Conservation (phyloP, 1,140 invertebrate genomes). For the Drosophila rhopaloa region DNA sequence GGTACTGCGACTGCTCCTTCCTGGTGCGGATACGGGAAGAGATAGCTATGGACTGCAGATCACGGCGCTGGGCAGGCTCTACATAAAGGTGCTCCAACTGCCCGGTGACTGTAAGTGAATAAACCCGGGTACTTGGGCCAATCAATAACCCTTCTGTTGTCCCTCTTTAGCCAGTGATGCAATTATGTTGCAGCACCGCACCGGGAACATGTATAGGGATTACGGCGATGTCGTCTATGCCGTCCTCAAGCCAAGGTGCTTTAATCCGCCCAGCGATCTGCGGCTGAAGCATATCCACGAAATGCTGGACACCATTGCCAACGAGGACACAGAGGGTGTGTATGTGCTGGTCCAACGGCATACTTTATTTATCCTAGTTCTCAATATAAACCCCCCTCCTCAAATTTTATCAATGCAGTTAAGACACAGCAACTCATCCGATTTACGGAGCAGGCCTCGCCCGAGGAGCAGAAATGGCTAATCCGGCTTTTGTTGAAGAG, state of each 20-base stretch:
- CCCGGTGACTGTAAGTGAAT: conserved; percentile 85
- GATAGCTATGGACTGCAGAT: conserved; percentile 89
- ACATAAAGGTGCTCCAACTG: conserved; percentile 89
- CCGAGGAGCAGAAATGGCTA: conserved; percentile 94
- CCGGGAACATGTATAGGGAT: conserved; percentile 86
- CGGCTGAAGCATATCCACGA: conserved; percentile 89
- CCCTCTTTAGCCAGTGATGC: conserved; percentile 86
- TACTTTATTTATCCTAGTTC: too few species aligned
- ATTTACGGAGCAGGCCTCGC: conserved; percentile 87
- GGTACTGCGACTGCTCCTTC: conserved; percentile 90
- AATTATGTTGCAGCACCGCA: conserved; percentile 88
- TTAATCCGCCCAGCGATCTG: conserved; percentile 84
- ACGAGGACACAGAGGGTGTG: conserved; percentile 85
- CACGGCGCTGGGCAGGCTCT: conserved; percentile 87
- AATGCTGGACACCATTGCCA: conserved; percentile 89
- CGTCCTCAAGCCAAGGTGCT: conserved; percentile 89
- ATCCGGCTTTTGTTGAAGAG: conserved; percentile 95
- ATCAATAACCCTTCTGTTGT: not conserved
- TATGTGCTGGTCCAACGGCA: not conserved
- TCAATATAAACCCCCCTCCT: not conserved
- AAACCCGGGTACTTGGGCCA: too few species aligned
- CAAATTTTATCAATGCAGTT: conserved; percentile 42
- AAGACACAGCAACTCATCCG: conserved; percentile 86
- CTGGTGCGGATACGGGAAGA: conserved; percentile 88
- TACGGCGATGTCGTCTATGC: conserved; percentile 90